Base-by-base conservation (phyloP, 2,113 vertebrate genomes). In the Octodon degus region DNA sequence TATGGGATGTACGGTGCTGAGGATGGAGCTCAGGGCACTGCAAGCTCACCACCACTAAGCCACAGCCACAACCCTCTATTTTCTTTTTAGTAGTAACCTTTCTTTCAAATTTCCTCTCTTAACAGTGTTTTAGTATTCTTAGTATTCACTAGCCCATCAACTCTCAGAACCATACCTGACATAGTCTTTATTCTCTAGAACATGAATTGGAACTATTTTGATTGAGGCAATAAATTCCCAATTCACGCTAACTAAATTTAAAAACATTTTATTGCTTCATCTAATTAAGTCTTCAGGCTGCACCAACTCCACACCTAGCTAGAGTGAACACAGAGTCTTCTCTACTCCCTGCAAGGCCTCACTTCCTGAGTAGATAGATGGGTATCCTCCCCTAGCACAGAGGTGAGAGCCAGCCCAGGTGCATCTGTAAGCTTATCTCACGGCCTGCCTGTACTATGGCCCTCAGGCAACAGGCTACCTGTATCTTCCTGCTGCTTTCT, bases 141-240 rank as follows among this genome's bases (percentile, higher is more conserved):
- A n/a, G n/a, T 65, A 27, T 93, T 84, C 34, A 76, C 43, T 82
- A 89, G 20, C 37, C 37, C 14, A 2, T 30, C 37, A 85, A 60
- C 60, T 32, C 62, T 67, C 32, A 53, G 30, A 20, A 91, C 10
- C 93, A 85, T 40, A 83, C 9, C 43, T 93, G 60, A 19, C 5
- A 58, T 27, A 74, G 16, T 74, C 25, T 86, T 91, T 84, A 87
- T 43, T 43, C 32, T 91, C n/a, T 58, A 96, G 14, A 67, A 58
- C 43, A 92, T 34, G 27, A 90, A 90, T 90, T 95, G 58, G 22
- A 82, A 85, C 32, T 70, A 80, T 60, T n/a, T 70, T 74, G 30
- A 84, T 7, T 40, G 10, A 90, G 50, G 43, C 68, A 70, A 92
- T 62, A 86, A 70, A 96, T 83, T 89, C 67, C 60, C 72, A 88